Evolutionary conservation across 2,888 invertebrate genomes (phyloP), one percentile per base, ranked within the genome.

Genomic region (Troides oblongomaculatus): DNA sequence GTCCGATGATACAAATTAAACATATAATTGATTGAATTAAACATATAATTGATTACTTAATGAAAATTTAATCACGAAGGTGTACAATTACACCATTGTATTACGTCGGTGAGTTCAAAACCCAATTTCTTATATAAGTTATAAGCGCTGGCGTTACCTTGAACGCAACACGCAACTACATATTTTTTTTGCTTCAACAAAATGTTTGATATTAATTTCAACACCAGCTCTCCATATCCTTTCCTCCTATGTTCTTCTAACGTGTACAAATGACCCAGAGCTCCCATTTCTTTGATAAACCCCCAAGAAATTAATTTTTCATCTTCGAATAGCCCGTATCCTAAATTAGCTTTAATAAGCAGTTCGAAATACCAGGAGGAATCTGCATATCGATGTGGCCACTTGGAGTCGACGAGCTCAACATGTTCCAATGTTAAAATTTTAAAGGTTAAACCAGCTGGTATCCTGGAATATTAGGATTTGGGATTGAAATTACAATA

Each of bases 261-360:
- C 0, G 86, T 87, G 58, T 80, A 88, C 14, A 88, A 71, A 70
- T 89, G 88, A 0, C 81, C 75, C 0, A 88, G 73, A 2, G 81
- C 78, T 1, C 89, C 89, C 61, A 74, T 77, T 76, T 88, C 86
- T 36, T 82, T 84, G 12, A 87, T 72, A 14, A 83, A 77, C 0
- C 81, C 77, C 87, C 88, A 89, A 1, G 84, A 75, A 10, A 84
- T 64, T 5, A 86, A 73, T 2, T 73, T 74, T 4, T 78, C 64
- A 21, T 81, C 73, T 2, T 76, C 67, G 66, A 78, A 85, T 4
- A 89, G 78, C 1, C 86, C 89, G 57, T 82, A 85, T 1, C 83
- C 84, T 4, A 77, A 77, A 50, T 83, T 80, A n/a, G 79, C 76
- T 53, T 80, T 76, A 56, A 86, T 84, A 14, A 88, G 74, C 0